Evolutionary conservation across 2,888 invertebrate species (phyloP).

Genomic region (Mongoloraphidia duomilia): DNA sequence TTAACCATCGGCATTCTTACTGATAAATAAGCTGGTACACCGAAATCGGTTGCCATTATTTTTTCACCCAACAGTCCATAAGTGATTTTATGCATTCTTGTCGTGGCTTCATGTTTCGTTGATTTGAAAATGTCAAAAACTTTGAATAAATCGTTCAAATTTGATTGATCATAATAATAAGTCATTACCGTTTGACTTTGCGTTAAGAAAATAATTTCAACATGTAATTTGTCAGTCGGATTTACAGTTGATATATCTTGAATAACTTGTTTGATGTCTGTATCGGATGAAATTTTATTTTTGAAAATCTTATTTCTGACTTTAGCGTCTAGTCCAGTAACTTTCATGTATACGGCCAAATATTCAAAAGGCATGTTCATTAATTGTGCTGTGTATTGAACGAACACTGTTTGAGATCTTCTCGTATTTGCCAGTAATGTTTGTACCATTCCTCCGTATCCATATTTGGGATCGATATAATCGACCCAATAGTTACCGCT

Average conservation of each 20-base stretch:
- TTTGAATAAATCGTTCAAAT: neutral
- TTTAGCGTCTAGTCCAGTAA: neutral
- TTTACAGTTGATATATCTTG: neutral
- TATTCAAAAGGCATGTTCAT: constrained; percentile 10
- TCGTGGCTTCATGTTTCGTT: neutral
- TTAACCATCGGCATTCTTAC: neutral
- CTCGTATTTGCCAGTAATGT: constrained; percentile 17
- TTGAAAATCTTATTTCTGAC: neutral
- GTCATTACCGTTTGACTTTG: constrained; percentile 2
- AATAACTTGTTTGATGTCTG: neutral
- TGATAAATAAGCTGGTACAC: neutral
- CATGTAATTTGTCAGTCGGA: neutral
- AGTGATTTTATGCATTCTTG: neutral
- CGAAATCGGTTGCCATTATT: constrained; percentile 1
- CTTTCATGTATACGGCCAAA: neutral
- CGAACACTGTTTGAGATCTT: constrained; percentile 10
- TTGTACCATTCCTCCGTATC: constrained; percentile 25
- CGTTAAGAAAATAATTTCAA: neutral
- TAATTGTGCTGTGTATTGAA: constrained; percentile 12
- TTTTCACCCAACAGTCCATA: neutral
- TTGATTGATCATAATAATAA: neutral
- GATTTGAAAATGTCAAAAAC: neutral
- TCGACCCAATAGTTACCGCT: constrained; percentile 26
- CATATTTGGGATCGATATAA: constrained; percentile 28
- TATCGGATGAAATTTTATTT: neutral